Evolutionary conservation across 1,140 invertebrate species (phyloP).

Genomic region (Nasonia longicornis): DNA sequence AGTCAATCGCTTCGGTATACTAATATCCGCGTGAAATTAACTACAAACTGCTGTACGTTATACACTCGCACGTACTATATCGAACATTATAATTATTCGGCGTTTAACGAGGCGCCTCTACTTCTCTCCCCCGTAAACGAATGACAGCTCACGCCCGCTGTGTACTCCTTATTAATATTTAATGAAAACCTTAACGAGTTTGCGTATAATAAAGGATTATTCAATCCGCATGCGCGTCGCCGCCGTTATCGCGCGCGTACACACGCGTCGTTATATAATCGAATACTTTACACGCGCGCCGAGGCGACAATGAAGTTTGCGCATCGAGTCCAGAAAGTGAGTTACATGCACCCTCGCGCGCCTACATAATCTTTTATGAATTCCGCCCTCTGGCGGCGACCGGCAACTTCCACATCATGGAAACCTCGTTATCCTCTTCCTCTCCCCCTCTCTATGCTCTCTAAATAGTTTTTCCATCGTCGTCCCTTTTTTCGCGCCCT

Average conservation of each 20-base stretch:
- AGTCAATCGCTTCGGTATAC: neutral
- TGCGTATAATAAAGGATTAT: slow-evolving; percentile 13
- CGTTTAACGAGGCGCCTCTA: slow-evolving; percentile 1
- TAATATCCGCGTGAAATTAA: neutral
- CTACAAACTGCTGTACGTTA: neutral
- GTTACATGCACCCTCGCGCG: neutral
- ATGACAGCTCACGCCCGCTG: neutral
- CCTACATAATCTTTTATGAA: neutral
- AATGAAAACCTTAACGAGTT: slow-evolving; percentile 23
- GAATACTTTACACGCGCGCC: neutral
- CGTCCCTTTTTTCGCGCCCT: neutral
- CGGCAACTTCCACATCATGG: neutral
- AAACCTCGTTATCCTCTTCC: neutral
- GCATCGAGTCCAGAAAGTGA: too few relatives aligned
- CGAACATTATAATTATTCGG: neutral
- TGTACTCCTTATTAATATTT: slow-evolving; percentile 21
- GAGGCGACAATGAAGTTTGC: neutral
- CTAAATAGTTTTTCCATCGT: neutral
- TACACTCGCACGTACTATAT: neutral
- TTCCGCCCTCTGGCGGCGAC: neutral
- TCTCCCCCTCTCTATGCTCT: neutral
- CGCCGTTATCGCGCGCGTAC: too few relatives aligned
- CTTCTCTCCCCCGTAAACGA: neutral
- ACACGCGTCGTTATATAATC: neutral
- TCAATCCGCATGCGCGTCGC: slow-evolving; percentile 5